Percentiles rank a stretch among this genome's conserved stretches.
phyloP scores from a whole-genome alignment of 2,888 invertebrate genomes.

The Nowickia ferox region DNA sequence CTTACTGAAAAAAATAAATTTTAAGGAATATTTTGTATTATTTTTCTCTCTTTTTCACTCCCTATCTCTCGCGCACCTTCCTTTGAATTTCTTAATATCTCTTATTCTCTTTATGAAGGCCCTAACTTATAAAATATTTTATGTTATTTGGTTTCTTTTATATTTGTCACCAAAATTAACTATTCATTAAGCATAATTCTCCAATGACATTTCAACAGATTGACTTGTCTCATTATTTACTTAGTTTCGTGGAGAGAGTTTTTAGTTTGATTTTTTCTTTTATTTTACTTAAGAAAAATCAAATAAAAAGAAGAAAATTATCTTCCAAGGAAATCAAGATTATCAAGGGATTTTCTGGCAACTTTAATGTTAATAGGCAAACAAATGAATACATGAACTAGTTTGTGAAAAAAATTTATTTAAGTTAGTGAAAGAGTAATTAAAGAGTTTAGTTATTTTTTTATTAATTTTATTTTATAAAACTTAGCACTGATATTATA shows the following conservation, averaged over 20 bases:
- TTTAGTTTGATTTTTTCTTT: not conserved
- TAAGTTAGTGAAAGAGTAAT: slow-evolving; percentile 25
- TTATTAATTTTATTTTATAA: not conserved
- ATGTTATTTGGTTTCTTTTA: not conserved
- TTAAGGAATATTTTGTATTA: no score
- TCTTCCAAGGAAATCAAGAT: slow-evolving; percentile 37
- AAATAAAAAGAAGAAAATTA: slow-evolving; percentile 5
- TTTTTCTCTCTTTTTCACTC: no score
- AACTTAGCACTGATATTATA: no score
- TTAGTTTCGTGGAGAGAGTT: slow-evolving; percentile 39
- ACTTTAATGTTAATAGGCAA: slow-evolving; percentile 15
- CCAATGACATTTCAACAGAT: slow-evolving; percentile 63
- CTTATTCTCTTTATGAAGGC: not conserved
- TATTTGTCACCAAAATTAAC: slow-evolving; percentile 26
- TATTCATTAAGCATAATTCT: slow-evolving; percentile 50
- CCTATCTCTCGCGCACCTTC: not conserved
- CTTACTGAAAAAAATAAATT: no score
- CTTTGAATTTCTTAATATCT: not conserved
- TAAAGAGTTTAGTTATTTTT: slow-evolving; percentile 15
- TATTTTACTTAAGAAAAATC: not conserved
- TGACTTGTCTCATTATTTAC: slow-evolving; percentile 59
- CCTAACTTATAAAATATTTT: not conserved
- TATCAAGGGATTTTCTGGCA: slow-evolving; percentile 11
- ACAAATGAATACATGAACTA: slow-evolving; percentile 6
- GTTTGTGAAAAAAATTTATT: not conserved